These are phyloP conservation scores for Okamejei kenojei DNA, from an alignment of 2,797 vertebrate species.

Conservation along the genomic window DNA sequence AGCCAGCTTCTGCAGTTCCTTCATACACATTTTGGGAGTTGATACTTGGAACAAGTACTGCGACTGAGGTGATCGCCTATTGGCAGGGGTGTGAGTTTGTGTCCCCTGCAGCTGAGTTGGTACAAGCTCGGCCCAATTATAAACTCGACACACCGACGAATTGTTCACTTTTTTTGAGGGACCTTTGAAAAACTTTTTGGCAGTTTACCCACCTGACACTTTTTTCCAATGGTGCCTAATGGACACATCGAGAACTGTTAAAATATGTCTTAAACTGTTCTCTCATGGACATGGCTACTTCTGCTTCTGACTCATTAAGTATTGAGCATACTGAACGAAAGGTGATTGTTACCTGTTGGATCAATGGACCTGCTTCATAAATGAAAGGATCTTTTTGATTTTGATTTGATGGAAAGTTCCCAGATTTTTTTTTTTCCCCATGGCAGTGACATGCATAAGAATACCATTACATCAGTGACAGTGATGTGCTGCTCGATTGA, in stretches of 20 bases:
- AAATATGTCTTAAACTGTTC: too few species aligned
- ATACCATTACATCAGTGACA: neutral
- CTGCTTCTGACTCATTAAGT: neutral
- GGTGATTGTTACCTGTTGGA: neutral
- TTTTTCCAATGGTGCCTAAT: neutral
- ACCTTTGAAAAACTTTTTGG: neutral
- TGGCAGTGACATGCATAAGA: neutral
- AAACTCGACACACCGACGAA: too few species aligned
- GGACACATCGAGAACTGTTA: neutral
- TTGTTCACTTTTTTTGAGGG: neutral
- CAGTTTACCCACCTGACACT: neutral
- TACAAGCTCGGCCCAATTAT: too few species aligned
- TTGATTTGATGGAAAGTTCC: neutral
- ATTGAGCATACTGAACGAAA: neutral
- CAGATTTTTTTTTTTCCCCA: neutral
- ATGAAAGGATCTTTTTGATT: neutral
- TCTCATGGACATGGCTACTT: neutral
- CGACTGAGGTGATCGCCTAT: neutral
- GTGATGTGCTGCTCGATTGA: neutral
- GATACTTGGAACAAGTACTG: neutral
- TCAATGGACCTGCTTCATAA: neutral
- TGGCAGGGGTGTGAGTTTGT: neutral
- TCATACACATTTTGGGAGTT: too few species aligned
- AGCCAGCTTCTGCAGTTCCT: too few species aligned
- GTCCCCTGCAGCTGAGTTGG: too few species aligned